Percentiles rank a stretch among this genome's conserved stretches.
These are phyloP conservation scores for Hyperoplus immaculatus DNA, from an alignment of 2,797 vertebrate species.

Conservation along the genomic window DNA sequence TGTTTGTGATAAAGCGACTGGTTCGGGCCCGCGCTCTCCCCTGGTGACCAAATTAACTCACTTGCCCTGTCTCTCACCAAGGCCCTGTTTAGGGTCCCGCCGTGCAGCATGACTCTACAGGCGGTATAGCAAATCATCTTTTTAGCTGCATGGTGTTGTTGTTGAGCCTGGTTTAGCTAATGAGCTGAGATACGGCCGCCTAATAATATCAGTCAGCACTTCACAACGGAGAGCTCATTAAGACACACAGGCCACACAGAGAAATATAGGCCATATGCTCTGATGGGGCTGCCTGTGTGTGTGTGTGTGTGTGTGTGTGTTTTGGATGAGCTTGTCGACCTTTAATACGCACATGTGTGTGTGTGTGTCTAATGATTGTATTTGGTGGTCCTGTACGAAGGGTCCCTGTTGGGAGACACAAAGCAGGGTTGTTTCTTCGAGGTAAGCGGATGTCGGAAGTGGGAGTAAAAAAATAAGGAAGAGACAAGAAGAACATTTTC, in stretches of 20 bases:
- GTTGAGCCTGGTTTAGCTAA: slow-evolving; percentile 75
- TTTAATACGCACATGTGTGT: neutral
- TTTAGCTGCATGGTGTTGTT: slow-evolving; percentile 68
- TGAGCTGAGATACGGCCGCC: slow-evolving; percentile 70
- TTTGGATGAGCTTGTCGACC: slow-evolving; percentile 23
- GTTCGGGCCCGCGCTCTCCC: slow-evolving; percentile 34
- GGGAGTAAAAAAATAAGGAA: neutral
- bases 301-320: slow-evolving; percentile 42
- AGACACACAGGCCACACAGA: slow-evolving; percentile 20
- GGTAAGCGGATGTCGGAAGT: slow-evolving; percentile 29
- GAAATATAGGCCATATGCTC: slow-evolving; percentile 68
- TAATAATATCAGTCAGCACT: slow-evolving; percentile 73
- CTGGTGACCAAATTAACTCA: slow-evolving; percentile 64
- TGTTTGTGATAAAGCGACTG: slow-evolving; percentile 23
- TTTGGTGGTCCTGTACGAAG: slow-evolving; percentile 35
- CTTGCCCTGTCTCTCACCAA: slow-evolving; percentile 44
- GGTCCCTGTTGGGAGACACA: slow-evolving; percentile 48
- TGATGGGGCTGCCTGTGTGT: slow-evolving; percentile 57
- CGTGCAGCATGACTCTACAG: slow-evolving; percentile 61
- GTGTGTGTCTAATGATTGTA: slow-evolving; percentile 29
- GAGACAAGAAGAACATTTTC: slow-evolving; percentile 25
- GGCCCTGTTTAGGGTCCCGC: slow-evolving; percentile 60
- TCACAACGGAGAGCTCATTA: slow-evolving; percentile 74
- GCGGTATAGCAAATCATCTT: slow-evolving; percentile 70
- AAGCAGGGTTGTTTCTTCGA: slow-evolving; percentile 48